Conservation (phyloP, 2,797 vertebrate genomes). For the Malacoctenus gilli region DNA sequence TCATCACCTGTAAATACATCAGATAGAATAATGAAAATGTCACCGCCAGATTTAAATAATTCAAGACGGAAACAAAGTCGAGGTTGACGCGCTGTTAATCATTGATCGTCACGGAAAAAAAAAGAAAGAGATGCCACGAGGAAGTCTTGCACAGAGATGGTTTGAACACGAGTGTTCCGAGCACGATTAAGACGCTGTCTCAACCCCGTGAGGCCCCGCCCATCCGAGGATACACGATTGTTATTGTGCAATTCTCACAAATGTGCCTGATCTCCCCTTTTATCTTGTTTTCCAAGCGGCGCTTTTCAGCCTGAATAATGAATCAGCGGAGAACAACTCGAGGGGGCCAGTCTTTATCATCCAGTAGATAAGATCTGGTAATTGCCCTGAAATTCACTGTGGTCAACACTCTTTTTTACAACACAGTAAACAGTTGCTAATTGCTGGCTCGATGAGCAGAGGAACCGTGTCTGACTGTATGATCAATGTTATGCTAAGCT, state of each 20-base stretch:
- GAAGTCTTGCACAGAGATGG: no score
- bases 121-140: no score
- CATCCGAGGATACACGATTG: no score
- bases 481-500: slow-evolving; percentile 22
- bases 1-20: not conserved
- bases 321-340: slow-evolving; percentile 1
- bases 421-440: slow-evolving; percentile 3
- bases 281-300: not conserved
- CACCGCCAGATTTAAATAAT: not conserved
- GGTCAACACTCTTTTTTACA: slow-evolving; percentile 7
- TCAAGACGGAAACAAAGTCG: not conserved
- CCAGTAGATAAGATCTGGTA: slow-evolving; percentile 4
- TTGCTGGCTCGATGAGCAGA: slow-evolving; percentile 29
- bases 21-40: not conserved
- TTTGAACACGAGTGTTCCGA: no score
- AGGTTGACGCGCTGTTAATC: not conserved
- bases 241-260: no score
- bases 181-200: no score
- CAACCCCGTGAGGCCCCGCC: no score
- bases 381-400: slow-evolving; percentile 13
- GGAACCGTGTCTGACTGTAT: slow-evolving; percentile 14
- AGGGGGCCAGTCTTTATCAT: slow-evolving; percentile 9
- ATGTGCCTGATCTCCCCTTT: no score
- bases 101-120: not conserved
- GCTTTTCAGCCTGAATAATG: not conserved